Evolutionary conservation across 1,140 invertebrate species (phyloP).

Genomic region (Polyergus mexicanus): DNA sequence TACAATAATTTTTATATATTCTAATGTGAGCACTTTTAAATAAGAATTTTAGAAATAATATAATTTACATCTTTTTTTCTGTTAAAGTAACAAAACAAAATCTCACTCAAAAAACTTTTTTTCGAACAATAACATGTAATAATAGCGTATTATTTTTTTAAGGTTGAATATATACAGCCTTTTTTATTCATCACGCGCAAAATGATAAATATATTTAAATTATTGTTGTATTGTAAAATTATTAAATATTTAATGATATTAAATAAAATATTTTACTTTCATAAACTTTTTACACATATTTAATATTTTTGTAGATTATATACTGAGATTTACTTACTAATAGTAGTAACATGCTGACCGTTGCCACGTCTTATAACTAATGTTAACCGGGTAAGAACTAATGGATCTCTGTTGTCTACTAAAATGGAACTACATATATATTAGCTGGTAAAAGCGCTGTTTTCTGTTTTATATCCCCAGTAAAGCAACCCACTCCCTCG

Average conservation of each 20-base stretch:
- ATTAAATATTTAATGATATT: background rate
- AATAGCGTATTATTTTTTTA: background rate
- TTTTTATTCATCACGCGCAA: no score
- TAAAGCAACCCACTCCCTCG: constrained; percentile 79
- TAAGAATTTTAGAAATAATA: constrained; percentile 1
- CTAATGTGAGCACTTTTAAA: background rate
- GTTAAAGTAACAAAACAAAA: background rate
- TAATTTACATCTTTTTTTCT: background rate
- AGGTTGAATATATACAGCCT: no score
- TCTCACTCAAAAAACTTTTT: background rate
- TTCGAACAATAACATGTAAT: background rate
- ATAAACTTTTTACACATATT: no score
- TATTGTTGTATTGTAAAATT: background rate
- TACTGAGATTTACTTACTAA: constrained; percentile 30
- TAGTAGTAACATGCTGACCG: constrained; percentile 29
- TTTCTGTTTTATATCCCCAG: constrained; percentile 83
- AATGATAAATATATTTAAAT: background rate
- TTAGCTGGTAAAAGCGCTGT: constrained; percentile 69
- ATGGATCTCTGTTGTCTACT: constrained; percentile 20
- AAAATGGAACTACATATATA: constrained; percentile 70
- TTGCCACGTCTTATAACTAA: constrained; percentile 38
- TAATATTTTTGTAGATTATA: no score
- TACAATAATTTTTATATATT: background rate
- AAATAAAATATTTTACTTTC: no score
- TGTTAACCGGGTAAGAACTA: background rate